These are phyloP conservation scores for Neria commutata DNA, from an alignment of 2,888 invertebrate species.

Conservation along the genomic window DNA sequence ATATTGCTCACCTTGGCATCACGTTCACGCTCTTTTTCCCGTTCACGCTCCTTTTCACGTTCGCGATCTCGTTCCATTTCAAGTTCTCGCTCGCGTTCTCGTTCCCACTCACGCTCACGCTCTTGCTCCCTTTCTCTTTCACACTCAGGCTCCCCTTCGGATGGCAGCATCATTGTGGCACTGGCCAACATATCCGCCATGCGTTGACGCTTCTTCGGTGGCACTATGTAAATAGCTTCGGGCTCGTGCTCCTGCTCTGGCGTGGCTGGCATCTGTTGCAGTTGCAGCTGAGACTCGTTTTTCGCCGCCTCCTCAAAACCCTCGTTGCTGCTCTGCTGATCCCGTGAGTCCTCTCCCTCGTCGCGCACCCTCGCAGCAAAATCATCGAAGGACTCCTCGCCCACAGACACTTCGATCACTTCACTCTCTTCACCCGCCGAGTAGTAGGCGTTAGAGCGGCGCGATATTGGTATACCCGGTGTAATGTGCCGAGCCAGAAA, in stretches of 20 bases:
- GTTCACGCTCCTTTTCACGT: no score
- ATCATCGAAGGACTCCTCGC: slow-evolving; percentile 39
- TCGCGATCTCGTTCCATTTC: no score
- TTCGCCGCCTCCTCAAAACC: background rate
- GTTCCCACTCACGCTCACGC: no score
- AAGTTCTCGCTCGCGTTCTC: no score
- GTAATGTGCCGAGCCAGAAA: slow-evolving; percentile 44
- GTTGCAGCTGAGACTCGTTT: no score
- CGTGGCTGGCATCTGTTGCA: background rate
- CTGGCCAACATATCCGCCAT: background rate
- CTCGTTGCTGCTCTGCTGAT: slow-evolving; percentile 20
- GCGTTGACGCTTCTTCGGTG: slow-evolving; percentile 7
- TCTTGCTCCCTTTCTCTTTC: background rate
- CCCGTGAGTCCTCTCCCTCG: slow-evolving; percentile 23
- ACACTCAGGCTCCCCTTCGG: background rate
- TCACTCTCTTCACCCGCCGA: slow-evolving; percentile 36
- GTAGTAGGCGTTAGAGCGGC: slow-evolving; percentile 32
- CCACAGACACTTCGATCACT: slow-evolving; percentile 32
- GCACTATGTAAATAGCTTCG: background rate
- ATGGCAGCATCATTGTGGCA: background rate
- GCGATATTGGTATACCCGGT: slow-evolving; percentile 40
- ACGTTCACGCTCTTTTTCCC: no score
- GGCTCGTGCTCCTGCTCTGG: background rate
- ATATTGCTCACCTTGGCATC: no score
- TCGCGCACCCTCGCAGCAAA: slow-evolving; percentile 32